Evolutionary conservation across 2,797 vertebrate species (phyloP).

Genomic region (Mustela erminea): DNA sequence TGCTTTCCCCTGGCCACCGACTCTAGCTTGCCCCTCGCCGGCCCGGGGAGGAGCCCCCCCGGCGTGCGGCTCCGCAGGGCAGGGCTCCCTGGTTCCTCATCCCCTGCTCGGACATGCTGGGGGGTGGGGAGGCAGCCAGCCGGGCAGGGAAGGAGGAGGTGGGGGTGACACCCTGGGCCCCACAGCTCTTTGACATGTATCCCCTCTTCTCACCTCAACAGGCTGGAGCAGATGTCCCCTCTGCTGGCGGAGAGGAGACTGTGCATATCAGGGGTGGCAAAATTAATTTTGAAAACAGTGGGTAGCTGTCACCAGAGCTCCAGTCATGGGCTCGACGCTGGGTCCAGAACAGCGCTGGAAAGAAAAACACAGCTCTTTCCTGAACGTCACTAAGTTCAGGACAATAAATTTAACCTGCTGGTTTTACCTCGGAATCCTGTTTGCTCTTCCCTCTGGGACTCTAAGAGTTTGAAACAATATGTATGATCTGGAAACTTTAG

Average conservation of each 20-base stretch:
- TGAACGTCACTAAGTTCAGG: conserved; percentile 75
- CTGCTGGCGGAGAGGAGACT: conserved; percentile 77
- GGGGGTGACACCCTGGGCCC: not conserved
- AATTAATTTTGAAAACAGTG: not conserved
- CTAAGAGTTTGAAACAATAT: not conserved
- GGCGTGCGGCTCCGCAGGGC: not conserved
- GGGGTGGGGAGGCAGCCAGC: not conserved
- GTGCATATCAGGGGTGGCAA: conserved; percentile 56
- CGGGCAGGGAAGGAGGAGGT: not conserved
- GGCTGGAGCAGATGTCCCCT: not conserved
- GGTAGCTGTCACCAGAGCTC: not conserved
- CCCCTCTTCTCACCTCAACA: not conserved
- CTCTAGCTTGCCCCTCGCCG: not conserved
- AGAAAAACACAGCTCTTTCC: conserved; percentile 86
- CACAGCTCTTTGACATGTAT: not conserved
- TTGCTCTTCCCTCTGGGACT: not conserved
- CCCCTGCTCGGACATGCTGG: not conserved
- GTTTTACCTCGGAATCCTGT: not conserved
- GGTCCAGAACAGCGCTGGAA: conserved; percentile 73
- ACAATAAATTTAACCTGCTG: not conserved
- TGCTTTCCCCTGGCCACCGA: not conserved
- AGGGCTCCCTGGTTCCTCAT: not conserved
- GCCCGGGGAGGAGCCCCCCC: not conserved
- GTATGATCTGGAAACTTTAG: not conserved
- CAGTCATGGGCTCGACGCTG: not conserved